These are phyloP conservation scores for Heliocidaris tuberculata DNA, from an alignment of 35 echinoderm and acorn worm genomes.

Conservation along the genomic window DNA sequence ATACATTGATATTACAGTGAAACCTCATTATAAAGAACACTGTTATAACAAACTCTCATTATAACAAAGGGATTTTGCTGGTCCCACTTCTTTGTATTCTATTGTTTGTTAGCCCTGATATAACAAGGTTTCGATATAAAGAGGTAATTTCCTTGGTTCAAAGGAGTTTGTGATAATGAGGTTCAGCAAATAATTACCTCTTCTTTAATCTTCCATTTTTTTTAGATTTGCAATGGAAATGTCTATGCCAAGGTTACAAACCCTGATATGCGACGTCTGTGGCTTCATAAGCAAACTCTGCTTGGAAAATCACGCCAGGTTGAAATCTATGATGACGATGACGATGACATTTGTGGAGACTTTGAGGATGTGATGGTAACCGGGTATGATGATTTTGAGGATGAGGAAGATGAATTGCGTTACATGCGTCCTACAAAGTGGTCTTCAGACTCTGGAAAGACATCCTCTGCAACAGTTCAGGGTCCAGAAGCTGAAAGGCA, in stretches of 20 bases:
- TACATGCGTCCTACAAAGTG: not conserved
- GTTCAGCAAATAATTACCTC: not conserved
- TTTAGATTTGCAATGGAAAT: constrained; percentile 64
- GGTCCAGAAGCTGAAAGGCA: not conserved
- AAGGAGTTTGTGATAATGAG: too few relatives aligned
- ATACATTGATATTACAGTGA: too few relatives aligned
- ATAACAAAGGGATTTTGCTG: too few relatives aligned
- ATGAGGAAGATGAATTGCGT: constrained; percentile 9
- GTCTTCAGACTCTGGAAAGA: not conserved
- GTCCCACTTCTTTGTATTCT: too few relatives aligned
- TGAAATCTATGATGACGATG: constrained; percentile 18
- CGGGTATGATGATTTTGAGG: constrained; percentile 30
- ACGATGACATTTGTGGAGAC: constrained; percentile 5
- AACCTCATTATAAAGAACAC: too few relatives aligned
- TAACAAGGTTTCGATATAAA: too few relatives aligned
- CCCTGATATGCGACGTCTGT: constrained; percentile 50
- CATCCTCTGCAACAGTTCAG: not conserved
- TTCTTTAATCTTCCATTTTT: not conserved
- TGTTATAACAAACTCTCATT: too few relatives aligned
- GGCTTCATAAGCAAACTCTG: constrained; percentile 26
- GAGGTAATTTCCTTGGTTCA: too few relatives aligned
- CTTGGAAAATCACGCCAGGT: not conserved
- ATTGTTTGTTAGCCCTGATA: too few relatives aligned
- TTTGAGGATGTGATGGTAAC: not conserved
- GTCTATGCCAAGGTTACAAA: constrained; percentile 42